Conservation (phyloP, 2,113 vertebrate genomes). For the Dicentrarchus labrax region DNA sequence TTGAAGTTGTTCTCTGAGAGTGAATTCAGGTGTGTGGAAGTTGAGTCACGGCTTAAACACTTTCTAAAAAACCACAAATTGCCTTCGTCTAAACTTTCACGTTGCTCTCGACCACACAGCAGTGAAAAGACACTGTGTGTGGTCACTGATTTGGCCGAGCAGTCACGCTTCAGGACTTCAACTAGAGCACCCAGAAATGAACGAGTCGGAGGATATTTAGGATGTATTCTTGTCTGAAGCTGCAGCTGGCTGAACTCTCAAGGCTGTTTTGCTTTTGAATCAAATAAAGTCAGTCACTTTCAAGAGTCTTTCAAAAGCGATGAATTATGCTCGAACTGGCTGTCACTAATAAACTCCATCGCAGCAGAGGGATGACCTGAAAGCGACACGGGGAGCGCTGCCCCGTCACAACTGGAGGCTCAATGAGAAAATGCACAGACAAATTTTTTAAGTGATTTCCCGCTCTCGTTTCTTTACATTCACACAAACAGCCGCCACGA, state of each 20-base stretch:
- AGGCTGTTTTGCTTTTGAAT: conserved; percentile 22
- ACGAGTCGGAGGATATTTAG: not conserved
- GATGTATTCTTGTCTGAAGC: conserved; percentile 1
- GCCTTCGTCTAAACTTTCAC: conserved; percentile 30
- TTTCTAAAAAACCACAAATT: conserved; percentile 55
- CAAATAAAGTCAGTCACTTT: conserved; percentile 37
- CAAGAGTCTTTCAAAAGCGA: not conserved
- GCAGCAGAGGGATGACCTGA: conserved; percentile 5
- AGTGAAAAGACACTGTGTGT: not conserved
- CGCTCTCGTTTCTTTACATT: conserved; percentile 21
- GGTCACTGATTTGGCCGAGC: conserved; percentile 6
- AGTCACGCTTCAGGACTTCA: conserved; percentile 16
- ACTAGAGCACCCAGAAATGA: not conserved
- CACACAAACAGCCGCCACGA: conserved; percentile 48
- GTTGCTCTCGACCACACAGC: conserved; percentile 1
- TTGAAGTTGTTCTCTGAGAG: not conserved
- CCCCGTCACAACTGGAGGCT: conserved; percentile 14
- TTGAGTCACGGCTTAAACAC: conserved; percentile 39
- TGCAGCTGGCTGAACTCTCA: conserved; percentile 11
- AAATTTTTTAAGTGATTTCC: conserved; percentile 40
- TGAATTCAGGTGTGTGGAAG: conserved; percentile 50
- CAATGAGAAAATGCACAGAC: conserved; percentile 45
- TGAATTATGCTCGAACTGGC: conserved; percentile 18
- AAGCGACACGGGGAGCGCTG: conserved; percentile 14
- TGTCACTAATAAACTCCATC: conserved; percentile 28